These are phyloP conservation scores for Natator depressus DNA, from an alignment of 2,113 vertebrate genomes.

Conservation along the genomic window DNA sequence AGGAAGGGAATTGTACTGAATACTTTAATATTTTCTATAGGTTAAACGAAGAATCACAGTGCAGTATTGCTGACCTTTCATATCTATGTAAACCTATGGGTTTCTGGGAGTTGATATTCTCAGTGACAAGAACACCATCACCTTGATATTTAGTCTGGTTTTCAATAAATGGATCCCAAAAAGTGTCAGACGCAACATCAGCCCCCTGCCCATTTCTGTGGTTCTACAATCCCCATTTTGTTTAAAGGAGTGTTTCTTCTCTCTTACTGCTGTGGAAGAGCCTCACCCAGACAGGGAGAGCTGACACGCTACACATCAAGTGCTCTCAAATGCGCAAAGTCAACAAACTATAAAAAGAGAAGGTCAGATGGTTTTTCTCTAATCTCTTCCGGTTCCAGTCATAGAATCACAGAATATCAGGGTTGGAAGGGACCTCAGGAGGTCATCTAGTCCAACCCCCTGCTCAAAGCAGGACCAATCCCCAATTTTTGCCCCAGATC, in stretches of 20 bases:
- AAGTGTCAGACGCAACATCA: background rate
- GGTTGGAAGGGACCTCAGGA: no score
- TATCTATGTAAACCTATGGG: background rate
- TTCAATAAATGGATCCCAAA: background rate
- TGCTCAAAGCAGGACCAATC: no score
- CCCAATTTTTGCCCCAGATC: no score
- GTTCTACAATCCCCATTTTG: background rate
- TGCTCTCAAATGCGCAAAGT: background rate
- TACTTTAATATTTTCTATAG: background rate
- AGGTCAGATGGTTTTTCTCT: background rate
- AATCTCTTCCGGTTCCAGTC: background rate
- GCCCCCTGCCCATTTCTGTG: background rate
- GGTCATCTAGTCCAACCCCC: no score
- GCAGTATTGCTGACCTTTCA: background rate
- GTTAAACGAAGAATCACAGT: background rate
- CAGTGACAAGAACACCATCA: background rate
- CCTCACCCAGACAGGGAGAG: background rate
- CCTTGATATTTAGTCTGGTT: accelerated
- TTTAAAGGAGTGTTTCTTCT: background rate
- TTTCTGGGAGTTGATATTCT: background rate
- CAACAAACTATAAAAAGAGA: background rate
- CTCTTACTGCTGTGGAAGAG: background rate
- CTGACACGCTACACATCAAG: accelerated
- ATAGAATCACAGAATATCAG: no score
- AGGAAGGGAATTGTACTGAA: background rate